phyloP scores from a whole-genome alignment of 2,888 invertebrate species.

The Drosophila quinaria region DNA sequence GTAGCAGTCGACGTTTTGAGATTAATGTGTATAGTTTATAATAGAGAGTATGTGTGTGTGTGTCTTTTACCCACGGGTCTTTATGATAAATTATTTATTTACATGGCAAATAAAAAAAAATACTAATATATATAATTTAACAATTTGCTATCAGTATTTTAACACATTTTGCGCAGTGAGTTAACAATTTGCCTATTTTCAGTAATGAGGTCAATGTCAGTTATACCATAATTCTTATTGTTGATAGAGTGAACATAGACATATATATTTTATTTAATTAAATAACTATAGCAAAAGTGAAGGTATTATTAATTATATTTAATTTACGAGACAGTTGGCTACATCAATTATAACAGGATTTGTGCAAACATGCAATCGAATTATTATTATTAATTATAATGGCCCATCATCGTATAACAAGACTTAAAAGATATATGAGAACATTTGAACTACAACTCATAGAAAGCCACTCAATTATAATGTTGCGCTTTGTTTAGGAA shows the following conservation, averaged over 20 bases:
- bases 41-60: background rate
- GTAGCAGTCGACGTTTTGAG: slow-evolving; percentile 29
- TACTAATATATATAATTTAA: slow-evolving; percentile 1
- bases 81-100: slow-evolving; percentile 61
- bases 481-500: slow-evolving; percentile 7
- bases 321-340: slow-evolving; percentile 20
- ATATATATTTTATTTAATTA: background rate
- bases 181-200: slow-evolving; percentile 38
- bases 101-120: slow-evolving; percentile 34
- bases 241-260: slow-evolving; percentile 22
- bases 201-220: slow-evolving; percentile 70
- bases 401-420: slow-evolving; percentile 76
- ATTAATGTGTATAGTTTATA: slow-evolving; percentile 13
- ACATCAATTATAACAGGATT: slow-evolving; percentile 56
- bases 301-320: slow-evolving; percentile 37
- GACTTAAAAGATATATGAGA: slow-evolving; percentile 69
- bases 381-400: slow-evolving; percentile 71
- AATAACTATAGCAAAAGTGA: slow-evolving; percentile 10
- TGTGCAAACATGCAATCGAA: slow-evolving; percentile 68
- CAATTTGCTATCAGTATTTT: slow-evolving; percentile 29
- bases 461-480: slow-evolving; percentile 56
- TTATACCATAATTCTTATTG: slow-evolving; percentile 27
- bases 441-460: slow-evolving; percentile 18
- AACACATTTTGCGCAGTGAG: slow-evolving; percentile 43
- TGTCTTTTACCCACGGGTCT: slow-evolving; percentile 27